These are phyloP conservation scores for Zapornia atra DNA, from an alignment of 2,113 vertebrate species.

Conservation along the genomic window DNA sequence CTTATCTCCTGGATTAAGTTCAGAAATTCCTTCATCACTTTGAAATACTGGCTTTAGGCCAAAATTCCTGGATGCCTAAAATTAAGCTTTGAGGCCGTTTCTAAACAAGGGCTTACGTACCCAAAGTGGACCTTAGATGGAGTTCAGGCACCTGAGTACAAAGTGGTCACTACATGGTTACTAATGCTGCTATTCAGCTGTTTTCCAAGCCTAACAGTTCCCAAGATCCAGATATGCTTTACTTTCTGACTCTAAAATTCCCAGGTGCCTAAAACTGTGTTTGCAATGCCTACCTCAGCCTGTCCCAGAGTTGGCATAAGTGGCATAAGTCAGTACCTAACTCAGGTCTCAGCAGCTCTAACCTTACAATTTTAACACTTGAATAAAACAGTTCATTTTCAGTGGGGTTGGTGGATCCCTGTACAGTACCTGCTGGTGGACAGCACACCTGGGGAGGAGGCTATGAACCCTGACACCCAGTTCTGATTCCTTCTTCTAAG, in stretches of 20 bases:
- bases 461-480: accelerated
- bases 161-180: neutral
- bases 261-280: neutral
- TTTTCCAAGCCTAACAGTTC: neutral
- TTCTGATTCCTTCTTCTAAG: neutral
- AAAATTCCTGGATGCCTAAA: neutral
- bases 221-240: neutral
- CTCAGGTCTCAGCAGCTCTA: neutral
- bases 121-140: neutral
- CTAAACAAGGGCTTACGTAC: neutral
- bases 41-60: neutral
- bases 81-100: neutral
- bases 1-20: neutral
- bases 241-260: neutral
- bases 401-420: neutral
- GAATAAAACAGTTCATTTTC: neutral
- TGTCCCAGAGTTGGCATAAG: neutral
- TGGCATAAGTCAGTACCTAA: neutral
- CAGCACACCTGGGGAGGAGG: neutral
- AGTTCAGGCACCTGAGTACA: neutral
- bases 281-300: neutral
- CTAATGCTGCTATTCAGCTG: neutral
- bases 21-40: neutral
- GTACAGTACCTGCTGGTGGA: neutral
- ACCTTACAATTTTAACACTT: neutral